Percentiles rank a stretch among this genome's conserved stretches.
Conservation (phyloP, 2,797 vertebrate species). For the Fratercula arctica region DNA sequence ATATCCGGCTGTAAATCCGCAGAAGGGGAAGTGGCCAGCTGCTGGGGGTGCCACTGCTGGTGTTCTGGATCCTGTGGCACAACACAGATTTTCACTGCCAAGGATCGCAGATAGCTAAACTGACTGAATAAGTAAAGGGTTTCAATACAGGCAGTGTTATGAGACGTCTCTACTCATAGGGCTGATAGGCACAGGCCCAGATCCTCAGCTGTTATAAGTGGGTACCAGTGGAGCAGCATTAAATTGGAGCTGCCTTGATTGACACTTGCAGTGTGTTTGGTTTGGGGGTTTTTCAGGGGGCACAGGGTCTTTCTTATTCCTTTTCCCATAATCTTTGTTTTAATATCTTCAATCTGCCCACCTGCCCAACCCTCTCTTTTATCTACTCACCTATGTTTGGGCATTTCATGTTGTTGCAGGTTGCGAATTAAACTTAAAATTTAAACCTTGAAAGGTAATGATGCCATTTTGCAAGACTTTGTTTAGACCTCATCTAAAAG, state of each 20-base stretch:
- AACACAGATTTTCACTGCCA: neutral
- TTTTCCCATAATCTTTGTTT: neutral
- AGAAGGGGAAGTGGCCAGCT: neutral
- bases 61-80: neutral
- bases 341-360: neutral
- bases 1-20: neutral
- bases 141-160: neutral
- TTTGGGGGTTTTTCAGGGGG: neutral
- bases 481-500: constrained; percentile 6
- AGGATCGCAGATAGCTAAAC: neutral
- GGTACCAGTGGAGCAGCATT: neutral
- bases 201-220: neutral
- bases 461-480: neutral
- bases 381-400: neutral
- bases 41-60: neutral
- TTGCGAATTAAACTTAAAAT: neutral
- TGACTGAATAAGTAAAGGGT: neutral
- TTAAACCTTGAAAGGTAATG: neutral
- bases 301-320: neutral
- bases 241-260: neutral
- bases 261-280: neutral
- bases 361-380: neutral
- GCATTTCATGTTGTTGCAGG: neutral
- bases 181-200: neutral
- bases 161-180: neutral